Conservation (phyloP, 1,140 invertebrate species). For the Hycleus cichorii region DNA sequence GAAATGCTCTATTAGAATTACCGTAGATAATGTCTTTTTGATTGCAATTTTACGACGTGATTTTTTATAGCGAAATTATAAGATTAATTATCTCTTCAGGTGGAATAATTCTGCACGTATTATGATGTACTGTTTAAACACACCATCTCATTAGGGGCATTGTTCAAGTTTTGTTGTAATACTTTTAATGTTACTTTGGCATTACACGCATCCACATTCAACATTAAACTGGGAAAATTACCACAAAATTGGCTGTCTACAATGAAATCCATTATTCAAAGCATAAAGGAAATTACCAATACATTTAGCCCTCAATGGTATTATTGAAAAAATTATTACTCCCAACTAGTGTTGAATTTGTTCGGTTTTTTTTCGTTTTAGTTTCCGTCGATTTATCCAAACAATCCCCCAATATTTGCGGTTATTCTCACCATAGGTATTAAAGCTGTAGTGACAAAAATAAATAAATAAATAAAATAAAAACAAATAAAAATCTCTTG, state of each 20-base stretch:
- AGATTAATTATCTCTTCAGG: conserved; percentile 28
- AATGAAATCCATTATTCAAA: conserved; percentile 5
- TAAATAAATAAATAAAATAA: too few species aligned
- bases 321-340: not conserved
- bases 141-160: too few species aligned
- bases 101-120: conserved; percentile 29
- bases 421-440: too few species aligned
- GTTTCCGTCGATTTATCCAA: conserved; percentile 15
- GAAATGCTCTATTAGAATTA: too few species aligned
- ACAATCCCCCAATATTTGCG: not conserved
- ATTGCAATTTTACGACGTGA: not conserved
- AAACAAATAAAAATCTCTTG: too few species aligned
- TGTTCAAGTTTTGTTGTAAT: too few species aligned
- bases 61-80: conserved; percentile 23
- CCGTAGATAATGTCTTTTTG: not conserved
- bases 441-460: too few species aligned
- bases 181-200: conserved; percentile 30
- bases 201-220: conserved; percentile 32
- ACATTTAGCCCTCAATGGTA: too few species aligned
- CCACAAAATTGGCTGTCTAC: conserved; percentile 24
- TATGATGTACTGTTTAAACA: conserved; percentile 6
- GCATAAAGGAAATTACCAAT: not conserved
- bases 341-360: not conserved
- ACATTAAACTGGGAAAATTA: conserved; percentile 30
- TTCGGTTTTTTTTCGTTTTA: conserved; percentile 8